Base-by-base conservation (phyloP, 2,113 vertebrate species). In the Rhabdomys dilectus region DNA sequence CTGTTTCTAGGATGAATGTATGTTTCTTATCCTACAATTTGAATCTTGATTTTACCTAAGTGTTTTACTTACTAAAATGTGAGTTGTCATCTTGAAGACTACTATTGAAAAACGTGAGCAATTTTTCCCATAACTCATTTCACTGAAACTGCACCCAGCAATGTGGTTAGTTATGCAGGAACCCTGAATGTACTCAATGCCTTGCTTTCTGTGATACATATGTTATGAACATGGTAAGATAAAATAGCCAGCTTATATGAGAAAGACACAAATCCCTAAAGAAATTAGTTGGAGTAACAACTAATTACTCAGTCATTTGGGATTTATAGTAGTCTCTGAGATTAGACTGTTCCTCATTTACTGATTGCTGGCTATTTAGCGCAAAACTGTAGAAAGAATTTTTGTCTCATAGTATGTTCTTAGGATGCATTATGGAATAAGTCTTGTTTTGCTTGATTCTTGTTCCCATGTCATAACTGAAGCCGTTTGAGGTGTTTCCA, bases 21-120 rank as follows among this genome's bases (percentile, higher is more conserved):
- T 87, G 26, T 96, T 97, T 97, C 94, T 96, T 97, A n/a, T 96
- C 96, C 42, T 66, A 94, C 98, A 96, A 97, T 91, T 90, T 91
- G 97, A 84, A 45, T 42, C 87, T 95, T 96, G 66, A 97, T 86
- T 58, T 97, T 92, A 80, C 51, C 45, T 77, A 72, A 94, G 96
- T 95, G 68, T 62, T 64, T 96, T 68, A 66, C 96, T 96, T 94
- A 88, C 93, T 77, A 87, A 97, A 97, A 96, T 19, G 73, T 93
- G 95, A 64, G 64, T 93, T 91, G 89, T 48, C 7, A 64, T 87
- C 78, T 81, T 88, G n/a, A 93, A 94, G 45, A 58, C 31, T 85
- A 73, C 56, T 29, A 22, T 76, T 91, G 80, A 36, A 76, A 91
- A 96, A 1, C 80, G 39, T 42, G 0, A 29, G 45, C 77, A 16